Evolutionary conservation across 2,113 vertebrate genomes (phyloP).

Genomic region (western clawed frog (Xenopus tropicalis)): UCB_Xtro_10.0 CM004446.2:16899501-16900000

Average conservation of each 20-base stretch:
- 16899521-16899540: too few species aligned
- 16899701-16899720: neutral
- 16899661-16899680: neutral
- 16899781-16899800: slow-evolving; percentile 19
- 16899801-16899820: slow-evolving; percentile 38
- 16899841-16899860: slow-evolving; percentile 27
- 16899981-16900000: neutral
- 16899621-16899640: neutral
- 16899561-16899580: neutral
- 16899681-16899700: neutral
- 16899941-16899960: neutral
- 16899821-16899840: slow-evolving; percentile 16
- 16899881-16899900: slow-evolving; percentile 16
- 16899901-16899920: neutral
- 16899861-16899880: slow-evolving; percentile 16
- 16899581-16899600: neutral
- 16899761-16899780: slow-evolving; percentile 14
- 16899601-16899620: neutral
- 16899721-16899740: slow-evolving; percentile 12
- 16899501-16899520: too few species aligned
- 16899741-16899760: neutral
- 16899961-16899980: neutral
- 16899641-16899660: neutral
- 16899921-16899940: neutral
- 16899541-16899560: neutral